Conservation (phyloP, 2,888 invertebrate species). For the Pterostichus niger region DNA sequence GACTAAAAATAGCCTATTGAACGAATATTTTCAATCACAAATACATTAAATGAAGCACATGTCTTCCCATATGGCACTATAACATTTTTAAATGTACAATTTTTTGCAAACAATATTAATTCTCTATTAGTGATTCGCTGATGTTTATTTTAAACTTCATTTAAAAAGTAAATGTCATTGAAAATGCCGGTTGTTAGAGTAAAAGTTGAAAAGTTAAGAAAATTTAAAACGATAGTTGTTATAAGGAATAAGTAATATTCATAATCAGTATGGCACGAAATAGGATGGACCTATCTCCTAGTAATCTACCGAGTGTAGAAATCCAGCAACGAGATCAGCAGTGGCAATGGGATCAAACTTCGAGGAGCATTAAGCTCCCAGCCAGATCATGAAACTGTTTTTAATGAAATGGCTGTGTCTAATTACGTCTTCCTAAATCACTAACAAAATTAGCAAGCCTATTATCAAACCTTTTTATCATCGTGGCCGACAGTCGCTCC, state of each 20-base stretch:
- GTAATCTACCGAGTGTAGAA: slow-evolving; percentile 22
- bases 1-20: too few relatives aligned
- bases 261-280: not conserved
- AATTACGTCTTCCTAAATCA: slow-evolving; percentile 63
- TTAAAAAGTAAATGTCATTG: too few relatives aligned
- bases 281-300: not conserved
- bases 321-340: not conserved
- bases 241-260: not conserved
- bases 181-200: too few relatives aligned
- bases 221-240: too few relatives aligned
- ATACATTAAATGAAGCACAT: too few relatives aligned
- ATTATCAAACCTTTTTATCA: slow-evolving; percentile 66
- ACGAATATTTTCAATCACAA: too few relatives aligned
- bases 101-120: too few relatives aligned
- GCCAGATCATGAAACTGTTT: slow-evolving; percentile 66
- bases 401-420: slow-evolving; percentile 65
- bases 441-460: slow-evolving; percentile 66
- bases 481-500: slow-evolving; percentile 28
- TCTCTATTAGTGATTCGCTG: too few relatives aligned
- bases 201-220: too few relatives aligned
- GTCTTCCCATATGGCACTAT: too few relatives aligned
- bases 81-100: too few relatives aligned
- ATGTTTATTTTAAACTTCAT: too few relatives aligned
- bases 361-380: slow-evolving; percentile 42
- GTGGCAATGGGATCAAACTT: slow-evolving; percentile 60